Conservation (phyloP, 2,113 vertebrate species). For the Tragulus kanchil region DNA sequence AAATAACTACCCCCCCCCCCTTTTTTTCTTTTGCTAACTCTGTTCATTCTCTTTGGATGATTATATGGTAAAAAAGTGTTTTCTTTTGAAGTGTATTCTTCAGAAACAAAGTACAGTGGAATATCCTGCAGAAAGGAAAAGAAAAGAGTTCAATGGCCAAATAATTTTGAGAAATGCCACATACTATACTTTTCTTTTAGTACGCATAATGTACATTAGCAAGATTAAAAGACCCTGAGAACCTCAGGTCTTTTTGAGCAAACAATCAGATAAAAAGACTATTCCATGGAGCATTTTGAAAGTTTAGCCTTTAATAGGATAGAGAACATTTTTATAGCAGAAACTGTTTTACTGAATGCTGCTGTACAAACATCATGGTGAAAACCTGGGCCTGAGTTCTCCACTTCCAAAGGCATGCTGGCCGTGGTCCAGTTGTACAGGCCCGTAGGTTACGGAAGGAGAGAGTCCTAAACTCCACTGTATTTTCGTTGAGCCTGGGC, state of each 20-base stretch:
- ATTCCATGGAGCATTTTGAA: constrained; percentile 7
- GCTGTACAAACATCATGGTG: constrained; percentile 41
- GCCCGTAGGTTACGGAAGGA: background rate
- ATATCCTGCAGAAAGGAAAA: background rate
- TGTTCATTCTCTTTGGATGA: background rate
- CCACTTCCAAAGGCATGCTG: background rate
- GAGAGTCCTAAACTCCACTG: background rate
- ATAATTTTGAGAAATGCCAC: background rate
- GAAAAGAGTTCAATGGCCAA: background rate
- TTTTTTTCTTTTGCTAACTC: background rate
- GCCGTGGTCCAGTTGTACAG: background rate
- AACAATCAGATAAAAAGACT: background rate
- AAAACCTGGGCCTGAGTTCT: constrained; percentile 31
- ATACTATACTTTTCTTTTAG: background rate
- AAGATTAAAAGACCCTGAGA: constrained; percentile 1
- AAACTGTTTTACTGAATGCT: constrained; percentile 32
- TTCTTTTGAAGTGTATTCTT: background rate
- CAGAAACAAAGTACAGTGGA: constrained; percentile 4
- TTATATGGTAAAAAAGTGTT: background rate
- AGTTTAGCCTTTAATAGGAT: constrained; percentile 8
- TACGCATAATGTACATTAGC: background rate
- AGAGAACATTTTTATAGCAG: constrained; percentile 66
- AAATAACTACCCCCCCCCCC: background rate
- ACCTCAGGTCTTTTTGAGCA: background rate
- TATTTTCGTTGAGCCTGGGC: background rate